phyloP scores from a whole-genome alignment of 30 jellyfish, hydroid and myxozoan species.

The Phacellophora camtschatica region DNA sequence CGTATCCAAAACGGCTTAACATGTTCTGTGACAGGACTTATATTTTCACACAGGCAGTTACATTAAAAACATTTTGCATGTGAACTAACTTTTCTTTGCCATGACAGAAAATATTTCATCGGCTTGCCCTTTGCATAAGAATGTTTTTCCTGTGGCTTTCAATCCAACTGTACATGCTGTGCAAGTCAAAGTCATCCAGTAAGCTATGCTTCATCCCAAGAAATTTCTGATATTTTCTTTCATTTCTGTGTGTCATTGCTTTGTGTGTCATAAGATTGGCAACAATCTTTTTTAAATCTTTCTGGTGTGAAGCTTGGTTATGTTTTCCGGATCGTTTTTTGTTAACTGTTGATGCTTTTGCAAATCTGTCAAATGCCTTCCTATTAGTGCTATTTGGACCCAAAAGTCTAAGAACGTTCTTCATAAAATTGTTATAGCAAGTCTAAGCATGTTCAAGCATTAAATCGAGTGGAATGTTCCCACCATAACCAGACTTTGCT shows the following conservation, averaged over 20 bases:
- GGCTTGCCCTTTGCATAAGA: neutral
- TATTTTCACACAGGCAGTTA: neutral
- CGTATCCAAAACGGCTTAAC: too few relatives aligned
- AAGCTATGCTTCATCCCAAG: neutral
- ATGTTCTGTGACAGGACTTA: neutral
- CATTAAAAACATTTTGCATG: neutral
- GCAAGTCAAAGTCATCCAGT: neutral
- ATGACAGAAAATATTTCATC: neutral
- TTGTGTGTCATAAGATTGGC: neutral
- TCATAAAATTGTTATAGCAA: neutral
- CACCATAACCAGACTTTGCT: slow-evolving; percentile 29
- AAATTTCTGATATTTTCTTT: neutral
- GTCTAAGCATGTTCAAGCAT: slow-evolving; percentile 48
- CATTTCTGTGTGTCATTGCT: neutral
- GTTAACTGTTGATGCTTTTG: slow-evolving; percentile 10
- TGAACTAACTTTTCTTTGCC: neutral
- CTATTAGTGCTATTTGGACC: slow-evolving; percentile 26
- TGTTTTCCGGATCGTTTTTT: slow-evolving; percentile 62
- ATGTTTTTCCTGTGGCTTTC: neutral
- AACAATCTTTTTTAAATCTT: neutral
- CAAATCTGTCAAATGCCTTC: slow-evolving; percentile 1
- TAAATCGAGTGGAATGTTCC: slow-evolving; percentile 33
- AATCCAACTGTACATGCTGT: neutral
- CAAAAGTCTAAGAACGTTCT: neutral
- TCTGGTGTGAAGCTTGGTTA: neutral